phyloP scores from a whole-genome alignment of 2,113 vertebrate genomes.

The Caranx melampygus region DNA sequence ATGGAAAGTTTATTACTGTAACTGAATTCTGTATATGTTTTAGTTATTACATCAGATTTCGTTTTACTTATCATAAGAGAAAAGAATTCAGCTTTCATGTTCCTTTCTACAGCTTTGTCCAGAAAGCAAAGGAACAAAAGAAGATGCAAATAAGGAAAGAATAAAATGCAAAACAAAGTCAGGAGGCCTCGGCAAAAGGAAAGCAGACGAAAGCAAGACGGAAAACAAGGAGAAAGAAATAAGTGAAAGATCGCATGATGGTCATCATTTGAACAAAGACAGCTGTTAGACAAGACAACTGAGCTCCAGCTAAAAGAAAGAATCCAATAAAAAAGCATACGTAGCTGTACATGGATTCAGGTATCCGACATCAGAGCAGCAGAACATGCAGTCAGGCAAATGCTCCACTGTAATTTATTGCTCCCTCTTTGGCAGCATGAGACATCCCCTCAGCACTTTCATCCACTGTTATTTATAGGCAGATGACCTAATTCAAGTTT shows the following conservation, averaged over 20 bases:
- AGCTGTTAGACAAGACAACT: slow-evolving; percentile 13
- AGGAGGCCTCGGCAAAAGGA: too few relatives aligned
- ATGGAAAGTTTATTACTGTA: not conserved
- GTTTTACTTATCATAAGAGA: not conserved
- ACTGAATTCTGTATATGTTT: not conserved
- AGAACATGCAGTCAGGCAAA: slow-evolving; percentile 39
- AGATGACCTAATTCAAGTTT: slow-evolving; percentile 61
- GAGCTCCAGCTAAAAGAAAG: slow-evolving; percentile 2
- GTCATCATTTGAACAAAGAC: slow-evolving; percentile 15
- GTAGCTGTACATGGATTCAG: slow-evolving; percentile 2
- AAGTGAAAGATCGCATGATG: not conserved
- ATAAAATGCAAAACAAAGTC: too few relatives aligned
- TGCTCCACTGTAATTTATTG: slow-evolving; percentile 49
- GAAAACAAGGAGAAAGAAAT: not conserved
- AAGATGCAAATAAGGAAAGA: too few relatives aligned
- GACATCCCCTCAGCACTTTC: slow-evolving; percentile 53
- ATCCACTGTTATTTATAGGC: slow-evolving; percentile 75
- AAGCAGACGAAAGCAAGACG: not conserved
- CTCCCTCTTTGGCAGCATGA: slow-evolving; percentile 67
- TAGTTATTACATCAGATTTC: too few relatives aligned
- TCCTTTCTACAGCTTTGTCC: too few relatives aligned
- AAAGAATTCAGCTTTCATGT: too few relatives aligned
- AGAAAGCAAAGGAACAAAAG: too few relatives aligned
- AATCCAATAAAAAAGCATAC: slow-evolving; percentile 33
- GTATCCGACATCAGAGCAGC: slow-evolving; percentile 27